Percentiles rank a stretch among this genome's conserved stretches.
phyloP scores from a whole-genome alignment of 2,113 vertebrate genomes.

The Spea multiplicata region DNA sequence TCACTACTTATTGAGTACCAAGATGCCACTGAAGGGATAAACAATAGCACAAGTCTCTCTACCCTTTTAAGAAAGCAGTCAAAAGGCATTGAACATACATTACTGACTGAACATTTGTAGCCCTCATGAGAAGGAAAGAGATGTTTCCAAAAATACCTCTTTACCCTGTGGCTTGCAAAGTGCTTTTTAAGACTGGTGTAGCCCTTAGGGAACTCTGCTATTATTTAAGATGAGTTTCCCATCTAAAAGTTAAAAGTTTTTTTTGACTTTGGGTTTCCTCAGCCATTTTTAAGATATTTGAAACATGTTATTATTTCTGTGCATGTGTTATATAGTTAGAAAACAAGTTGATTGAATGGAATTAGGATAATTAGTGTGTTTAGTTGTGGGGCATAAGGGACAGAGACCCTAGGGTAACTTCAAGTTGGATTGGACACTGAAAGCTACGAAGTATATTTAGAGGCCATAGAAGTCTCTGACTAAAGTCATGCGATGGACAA shows the following conservation, averaged over 20 bases:
- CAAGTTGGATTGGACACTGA: too few species aligned
- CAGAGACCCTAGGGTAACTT: too few species aligned
- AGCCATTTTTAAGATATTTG: background rate
- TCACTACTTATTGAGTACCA: background rate
- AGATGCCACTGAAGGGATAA: background rate
- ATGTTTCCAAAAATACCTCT: background rate
- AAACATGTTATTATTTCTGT: background rate
- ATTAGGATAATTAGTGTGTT: too few species aligned
- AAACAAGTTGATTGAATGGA: background rate
- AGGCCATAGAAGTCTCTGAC: too few species aligned
- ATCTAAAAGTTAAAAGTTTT: background rate
- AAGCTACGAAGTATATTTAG: too few species aligned
- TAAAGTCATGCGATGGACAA: too few species aligned
- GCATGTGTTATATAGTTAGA: background rate
- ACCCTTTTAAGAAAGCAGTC: background rate
- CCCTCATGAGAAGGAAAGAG: background rate
- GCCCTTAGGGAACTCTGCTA: constrained; percentile 4
- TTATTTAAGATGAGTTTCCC: background rate
- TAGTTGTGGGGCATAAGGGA: too few species aligned
- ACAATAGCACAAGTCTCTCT: background rate
- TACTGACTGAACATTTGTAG: background rate
- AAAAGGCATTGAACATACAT: background rate
- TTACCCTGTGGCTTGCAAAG: constrained; percentile 6
- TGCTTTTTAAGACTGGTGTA: background rate
- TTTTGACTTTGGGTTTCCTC: background rate